Evolutionary conservation across 1,140 invertebrate species (phyloP).

Genomic region (Asobara japonica): DNA sequence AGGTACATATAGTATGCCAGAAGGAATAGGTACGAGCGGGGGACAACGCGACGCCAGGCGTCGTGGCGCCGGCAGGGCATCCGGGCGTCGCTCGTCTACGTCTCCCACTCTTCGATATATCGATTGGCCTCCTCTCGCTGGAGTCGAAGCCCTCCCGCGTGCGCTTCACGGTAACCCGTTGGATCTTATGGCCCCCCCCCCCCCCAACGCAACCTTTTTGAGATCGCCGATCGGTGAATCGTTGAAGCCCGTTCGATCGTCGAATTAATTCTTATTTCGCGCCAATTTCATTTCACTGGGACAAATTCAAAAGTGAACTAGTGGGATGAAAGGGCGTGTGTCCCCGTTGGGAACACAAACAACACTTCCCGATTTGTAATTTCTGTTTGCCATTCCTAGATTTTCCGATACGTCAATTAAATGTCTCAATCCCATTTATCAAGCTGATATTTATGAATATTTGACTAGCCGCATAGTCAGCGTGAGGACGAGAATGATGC

Average conservation of each 20-base stretch:
- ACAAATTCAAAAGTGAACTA: no score
- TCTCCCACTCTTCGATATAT: slow-evolving; percentile 13
- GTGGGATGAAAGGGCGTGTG: no score
- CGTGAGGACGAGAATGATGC: no score
- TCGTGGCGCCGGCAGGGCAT: slow-evolving; percentile 32
- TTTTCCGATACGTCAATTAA: no score
- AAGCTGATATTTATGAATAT: no score
- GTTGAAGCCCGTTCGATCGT: neutral
- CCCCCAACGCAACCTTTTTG: neutral
- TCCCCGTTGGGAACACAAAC: no score
- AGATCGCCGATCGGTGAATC: neutral
- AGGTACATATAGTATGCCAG: neutral
- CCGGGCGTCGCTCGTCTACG: slow-evolving; percentile 6
- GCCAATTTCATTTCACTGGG: no score
- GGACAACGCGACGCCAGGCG: slow-evolving; percentile 31
- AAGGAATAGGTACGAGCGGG: neutral
- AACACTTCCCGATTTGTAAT: no score
- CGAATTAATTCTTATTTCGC: no score
- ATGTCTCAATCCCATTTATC: no score
- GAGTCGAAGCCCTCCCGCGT: neutral
- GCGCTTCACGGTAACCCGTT: neutral
- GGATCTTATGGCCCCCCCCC: neutral
- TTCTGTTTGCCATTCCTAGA: no score
- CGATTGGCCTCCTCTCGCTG: slow-evolving; percentile 15
- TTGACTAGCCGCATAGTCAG: no score